phyloP scores from a whole-genome alignment of 2,113 vertebrate species.

The Oryzias woworae region DNA sequence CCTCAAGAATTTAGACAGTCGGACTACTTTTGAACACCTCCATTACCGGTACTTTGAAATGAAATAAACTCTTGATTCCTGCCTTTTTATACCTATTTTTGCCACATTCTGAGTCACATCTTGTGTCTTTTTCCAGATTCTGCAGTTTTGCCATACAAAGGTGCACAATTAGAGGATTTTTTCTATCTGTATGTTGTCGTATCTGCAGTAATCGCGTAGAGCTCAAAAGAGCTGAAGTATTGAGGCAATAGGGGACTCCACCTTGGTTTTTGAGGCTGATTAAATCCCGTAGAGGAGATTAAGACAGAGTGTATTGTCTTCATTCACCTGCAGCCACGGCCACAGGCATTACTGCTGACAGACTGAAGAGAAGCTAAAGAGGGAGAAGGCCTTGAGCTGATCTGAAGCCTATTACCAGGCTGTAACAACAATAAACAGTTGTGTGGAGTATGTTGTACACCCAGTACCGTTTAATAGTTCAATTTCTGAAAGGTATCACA shows the following conservation, averaged over 20 bases:
- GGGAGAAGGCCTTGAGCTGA: slow-evolving; percentile 54
- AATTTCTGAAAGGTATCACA: slow-evolving; percentile 9
- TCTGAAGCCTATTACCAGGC: slow-evolving; percentile 39
- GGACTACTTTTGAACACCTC: slow-evolving; percentile 32
- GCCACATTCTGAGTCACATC: not conserved
- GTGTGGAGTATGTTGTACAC: not conserved
- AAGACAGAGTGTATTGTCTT: slow-evolving; percentile 43
- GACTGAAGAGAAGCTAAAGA: slow-evolving; percentile 33
- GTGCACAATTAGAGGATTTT: not conserved
- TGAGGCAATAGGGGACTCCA: slow-evolving; percentile 29
- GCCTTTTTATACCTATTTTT: slow-evolving; percentile 37
- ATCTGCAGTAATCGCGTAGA: not conserved
- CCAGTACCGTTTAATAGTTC: slow-evolving; percentile 11
- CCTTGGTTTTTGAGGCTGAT: slow-evolving; percentile 58
- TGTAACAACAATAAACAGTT: slow-evolving; percentile 44
- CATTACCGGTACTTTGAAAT: slow-evolving; percentile 50
- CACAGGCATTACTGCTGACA: slow-evolving; percentile 44
- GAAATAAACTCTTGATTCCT: slow-evolving; percentile 39
- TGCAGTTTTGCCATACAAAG: slow-evolving; percentile 8
- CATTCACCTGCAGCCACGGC: slow-evolving; percentile 29
- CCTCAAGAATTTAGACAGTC: slow-evolving; percentile 28
- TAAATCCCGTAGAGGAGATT: slow-evolving; percentile 34
- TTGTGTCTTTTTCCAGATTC: not conserved
- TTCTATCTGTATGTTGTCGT: not conserved
- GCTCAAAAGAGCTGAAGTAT: slow-evolving; percentile 6